A percentile compares a stretch with the other conserved stretches of the same genome.
Conservation (phyloP, 2,113 vertebrate species). For the Chionodraco myersi region DNA sequence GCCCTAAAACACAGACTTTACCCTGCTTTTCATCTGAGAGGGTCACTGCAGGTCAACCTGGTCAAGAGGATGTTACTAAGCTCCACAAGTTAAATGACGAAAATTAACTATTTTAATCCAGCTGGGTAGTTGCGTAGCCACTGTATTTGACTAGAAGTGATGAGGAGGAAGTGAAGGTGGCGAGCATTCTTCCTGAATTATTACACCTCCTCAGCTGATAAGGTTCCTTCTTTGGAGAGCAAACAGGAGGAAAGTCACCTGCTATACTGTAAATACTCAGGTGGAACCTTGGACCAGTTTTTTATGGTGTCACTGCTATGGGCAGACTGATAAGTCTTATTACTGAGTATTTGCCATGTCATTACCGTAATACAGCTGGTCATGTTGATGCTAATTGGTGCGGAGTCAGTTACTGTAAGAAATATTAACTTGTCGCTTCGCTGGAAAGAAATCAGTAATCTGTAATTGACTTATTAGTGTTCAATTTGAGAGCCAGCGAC, state of each 20-base stretch:
- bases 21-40: constrained; percentile 33
- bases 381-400: constrained; percentile 57
- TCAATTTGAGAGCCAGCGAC: constrained; percentile 38
- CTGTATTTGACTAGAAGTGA: constrained; percentile 16
- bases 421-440: constrained; percentile 68
- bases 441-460: constrained; percentile 45
- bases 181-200: constrained; percentile 37
- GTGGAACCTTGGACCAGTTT: constrained; percentile 40
- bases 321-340: constrained; percentile 57
- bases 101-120: constrained; percentile 14
- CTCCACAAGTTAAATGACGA: neutral
- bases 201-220: constrained; percentile 72
- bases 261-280: constrained; percentile 50
- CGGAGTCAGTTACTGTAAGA: constrained; percentile 74
- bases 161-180: constrained; percentile 43
- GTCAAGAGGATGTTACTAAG: neutral
- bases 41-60: constrained; percentile 39
- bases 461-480: constrained; percentile 56
- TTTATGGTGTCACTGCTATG: constrained; percentile 64
- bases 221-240: constrained; percentile 55
- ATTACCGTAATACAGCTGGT: constrained; percentile 73
- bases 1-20: constrained; percentile 49
- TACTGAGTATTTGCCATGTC: constrained; percentile 47
- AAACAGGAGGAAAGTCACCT: constrained; percentile 61
- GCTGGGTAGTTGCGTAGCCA: constrained; percentile 35